phyloP scores from a whole-genome alignment of 1,140 invertebrate species.

The Drosophila ironensis region DNA sequence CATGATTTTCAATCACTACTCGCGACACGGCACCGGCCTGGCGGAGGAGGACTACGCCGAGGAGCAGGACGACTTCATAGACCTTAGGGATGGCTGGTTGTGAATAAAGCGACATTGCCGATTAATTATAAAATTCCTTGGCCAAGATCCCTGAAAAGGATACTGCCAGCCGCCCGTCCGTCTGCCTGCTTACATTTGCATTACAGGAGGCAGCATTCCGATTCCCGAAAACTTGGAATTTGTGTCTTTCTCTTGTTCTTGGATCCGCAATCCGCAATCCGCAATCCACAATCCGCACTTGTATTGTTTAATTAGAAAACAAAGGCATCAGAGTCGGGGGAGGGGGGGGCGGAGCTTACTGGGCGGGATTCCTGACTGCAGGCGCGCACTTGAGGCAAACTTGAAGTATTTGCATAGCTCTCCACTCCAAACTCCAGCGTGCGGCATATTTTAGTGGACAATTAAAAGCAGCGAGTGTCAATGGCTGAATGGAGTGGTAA shows the following conservation, averaged over 20 bases:
- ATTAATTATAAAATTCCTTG: constrained; percentile 77
- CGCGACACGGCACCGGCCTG: constrained; percentile 54
- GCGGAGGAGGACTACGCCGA: constrained; percentile 52
- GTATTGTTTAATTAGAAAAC: constrained; percentile 61
- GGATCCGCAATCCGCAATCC: constrained; percentile 12
- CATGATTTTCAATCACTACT: constrained; percentile 78
- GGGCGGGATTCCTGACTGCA: constrained; percentile 14
- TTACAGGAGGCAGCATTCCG: constrained; percentile 50
- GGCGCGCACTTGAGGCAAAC: constrained; percentile 52
- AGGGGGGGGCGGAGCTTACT: neutral
- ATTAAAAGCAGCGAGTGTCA: constrained; percentile 51
- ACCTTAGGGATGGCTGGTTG: constrained; percentile 72
- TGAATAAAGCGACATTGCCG: constrained; percentile 63
- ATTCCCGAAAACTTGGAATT: constrained; percentile 31
- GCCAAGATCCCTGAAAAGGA: neutral
- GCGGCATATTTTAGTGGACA: constrained; percentile 65
- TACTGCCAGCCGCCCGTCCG: neutral
- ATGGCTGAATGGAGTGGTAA: neutral
- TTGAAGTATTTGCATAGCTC: constrained; percentile 70
- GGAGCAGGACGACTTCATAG: constrained; percentile 73
- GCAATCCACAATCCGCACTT: constrained; percentile 44
- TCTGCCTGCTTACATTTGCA: constrained; percentile 46
- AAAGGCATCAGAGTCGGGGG: too few relatives aligned
- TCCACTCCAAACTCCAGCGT: constrained; percentile 46
- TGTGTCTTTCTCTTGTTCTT: constrained; percentile 31